phyloP scores from a whole-genome alignment of 1,140 invertebrate species.

The Pinna nobilis region DNA sequence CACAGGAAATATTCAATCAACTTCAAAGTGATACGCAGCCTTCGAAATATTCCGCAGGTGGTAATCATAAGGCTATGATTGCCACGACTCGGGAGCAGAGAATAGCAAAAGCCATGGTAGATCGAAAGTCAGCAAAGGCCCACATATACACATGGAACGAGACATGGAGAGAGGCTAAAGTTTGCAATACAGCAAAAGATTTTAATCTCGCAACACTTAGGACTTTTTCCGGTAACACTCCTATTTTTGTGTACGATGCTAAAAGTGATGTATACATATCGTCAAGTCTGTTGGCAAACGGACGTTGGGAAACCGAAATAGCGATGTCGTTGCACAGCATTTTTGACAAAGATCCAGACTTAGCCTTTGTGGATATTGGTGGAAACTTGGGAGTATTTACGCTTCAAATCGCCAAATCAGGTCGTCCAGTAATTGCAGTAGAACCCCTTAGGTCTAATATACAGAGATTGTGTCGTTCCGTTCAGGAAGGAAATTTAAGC shows the following conservation, averaged over 20 bases:
- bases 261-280: conserved; percentile 29
- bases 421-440: conserved; percentile 26
- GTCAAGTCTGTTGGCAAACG: neutral
- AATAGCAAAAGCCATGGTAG: too few species aligned
- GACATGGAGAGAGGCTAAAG: too few species aligned
- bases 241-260: conserved; percentile 33
- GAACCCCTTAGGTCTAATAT: conserved; percentile 32
- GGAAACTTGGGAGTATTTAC: conserved; percentile 37
- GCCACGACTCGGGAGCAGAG: too few species aligned
- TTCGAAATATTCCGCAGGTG: too few species aligned
- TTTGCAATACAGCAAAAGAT: too few species aligned
- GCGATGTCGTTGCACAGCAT: conserved; percentile 8
- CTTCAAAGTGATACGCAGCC: too few species aligned
- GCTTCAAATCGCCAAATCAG: conserved; percentile 19
- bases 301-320: conserved; percentile 19
- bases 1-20: too few species aligned
- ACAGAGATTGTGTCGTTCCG: conserved; percentile 28
- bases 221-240: conserved; percentile 4
- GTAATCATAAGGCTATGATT: too few species aligned
- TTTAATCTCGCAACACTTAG: neutral
- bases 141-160: too few species aligned
- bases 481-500: conserved; percentile 30
- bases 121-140: too few species aligned
- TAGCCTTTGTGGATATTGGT: conserved; percentile 35
- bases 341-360: conserved; percentile 8